A percentile compares a stretch with the other conserved stretches of the same genome.
Evolutionary conservation across 2,113 vertebrate species (phyloP).

Genomic region (Cyphomyrus discorhynchus): DNA sequence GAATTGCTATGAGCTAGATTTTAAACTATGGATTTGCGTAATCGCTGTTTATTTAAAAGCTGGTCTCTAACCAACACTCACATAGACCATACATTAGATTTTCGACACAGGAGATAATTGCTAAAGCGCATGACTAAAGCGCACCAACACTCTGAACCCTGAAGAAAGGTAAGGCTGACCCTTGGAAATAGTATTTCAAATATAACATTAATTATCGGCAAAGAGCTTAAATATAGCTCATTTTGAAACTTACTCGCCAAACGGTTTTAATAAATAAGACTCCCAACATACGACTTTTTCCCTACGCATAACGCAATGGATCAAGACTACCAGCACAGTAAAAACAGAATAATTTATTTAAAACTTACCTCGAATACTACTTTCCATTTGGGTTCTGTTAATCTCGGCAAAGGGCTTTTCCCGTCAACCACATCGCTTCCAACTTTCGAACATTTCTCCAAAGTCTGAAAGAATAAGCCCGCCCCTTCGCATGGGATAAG

Average conservation of each 20-base stretch:
- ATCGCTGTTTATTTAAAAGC: neutral
- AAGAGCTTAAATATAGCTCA: neutral
- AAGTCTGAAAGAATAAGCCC: conserved; percentile 34
- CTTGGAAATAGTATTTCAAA: neutral
- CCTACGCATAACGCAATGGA: neutral
- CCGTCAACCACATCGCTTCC: conserved; percentile 10
- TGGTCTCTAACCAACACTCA: neutral
- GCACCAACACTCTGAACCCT: neutral
- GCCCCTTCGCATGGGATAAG: conserved; percentile 37
- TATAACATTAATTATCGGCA: neutral
- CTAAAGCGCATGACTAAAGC: neutral
- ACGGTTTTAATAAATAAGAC: neutral
- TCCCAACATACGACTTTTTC: neutral
- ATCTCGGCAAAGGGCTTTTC: neutral
- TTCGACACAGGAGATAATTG: neutral
- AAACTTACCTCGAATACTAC: conserved; percentile 29
- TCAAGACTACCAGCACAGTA: neutral
- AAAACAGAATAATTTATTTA: neutral
- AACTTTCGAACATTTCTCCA: conserved; percentile 28
- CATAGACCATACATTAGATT: neutral
- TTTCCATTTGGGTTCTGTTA: conserved; percentile 31
- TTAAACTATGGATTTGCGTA: neutral
- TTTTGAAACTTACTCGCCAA: neutral
- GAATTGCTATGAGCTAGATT: neutral
- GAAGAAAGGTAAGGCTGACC: neutral